Conservation (phyloP, 2,888 invertebrate species). For the Resseliella maxima region DNA sequence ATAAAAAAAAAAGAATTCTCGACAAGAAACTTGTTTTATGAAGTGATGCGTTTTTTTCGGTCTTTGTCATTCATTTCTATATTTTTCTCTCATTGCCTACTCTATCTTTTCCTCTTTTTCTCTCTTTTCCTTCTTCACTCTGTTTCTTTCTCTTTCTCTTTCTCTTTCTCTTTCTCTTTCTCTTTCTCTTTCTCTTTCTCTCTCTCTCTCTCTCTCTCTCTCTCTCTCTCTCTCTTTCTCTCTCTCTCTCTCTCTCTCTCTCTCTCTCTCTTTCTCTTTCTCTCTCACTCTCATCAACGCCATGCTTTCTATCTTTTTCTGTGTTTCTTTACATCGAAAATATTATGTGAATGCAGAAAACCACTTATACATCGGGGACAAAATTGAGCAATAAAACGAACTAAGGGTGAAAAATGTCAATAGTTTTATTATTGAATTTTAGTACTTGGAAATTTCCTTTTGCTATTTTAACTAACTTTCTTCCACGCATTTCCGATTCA, state of each 20-base stretch:
- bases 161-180: background rate
- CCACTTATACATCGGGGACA: background rate
- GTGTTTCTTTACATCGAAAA: background rate
- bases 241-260: no score
- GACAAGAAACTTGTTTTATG: background rate
- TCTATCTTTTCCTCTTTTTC: no score
- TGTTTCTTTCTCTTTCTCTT: background rate
- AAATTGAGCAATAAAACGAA: background rate
- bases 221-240: no score
- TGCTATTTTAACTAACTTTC: background rate
- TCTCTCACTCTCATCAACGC: no score
- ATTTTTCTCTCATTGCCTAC: background rate
- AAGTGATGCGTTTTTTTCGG: background rate
- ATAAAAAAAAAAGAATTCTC: conserved; percentile 12
- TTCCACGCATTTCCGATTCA: background rate
- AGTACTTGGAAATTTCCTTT: no score
- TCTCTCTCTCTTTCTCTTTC: background rate
- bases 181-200: no score
- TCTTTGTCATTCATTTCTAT: background rate
- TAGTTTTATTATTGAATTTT: background rate
- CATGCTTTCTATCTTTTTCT: background rate
- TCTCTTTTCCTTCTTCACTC: no score
- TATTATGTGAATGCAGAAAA: background rate
- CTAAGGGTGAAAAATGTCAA: conserved; percentile 5
- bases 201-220: no score